phyloP scores from a whole-genome alignment of 2,113 vertebrate genomes.

The Cyrtonyx montezumae region DNA sequence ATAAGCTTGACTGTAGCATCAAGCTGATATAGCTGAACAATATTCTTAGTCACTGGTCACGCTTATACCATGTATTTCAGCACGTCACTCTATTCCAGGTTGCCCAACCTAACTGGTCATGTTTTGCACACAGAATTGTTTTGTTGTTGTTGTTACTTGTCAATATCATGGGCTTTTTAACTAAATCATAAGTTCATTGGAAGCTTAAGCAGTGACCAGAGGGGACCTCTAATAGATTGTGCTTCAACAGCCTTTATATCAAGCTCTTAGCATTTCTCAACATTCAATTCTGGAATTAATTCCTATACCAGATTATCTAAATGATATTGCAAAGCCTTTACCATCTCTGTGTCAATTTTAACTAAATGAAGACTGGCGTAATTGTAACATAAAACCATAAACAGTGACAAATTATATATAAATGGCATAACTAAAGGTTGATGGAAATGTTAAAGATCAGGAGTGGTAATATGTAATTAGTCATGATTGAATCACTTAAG shows the following conservation, averaged over 20 bases:
- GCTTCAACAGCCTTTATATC: background rate
- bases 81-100: background rate
- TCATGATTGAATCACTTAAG: constrained; percentile 37
- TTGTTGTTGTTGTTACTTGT: background rate
- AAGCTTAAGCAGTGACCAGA: background rate
- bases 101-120: background rate
- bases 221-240: background rate
- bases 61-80: fast-evolving
- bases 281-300: background rate
- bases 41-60: background rate
- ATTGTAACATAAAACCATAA: constrained; percentile 22
- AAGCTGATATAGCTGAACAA: background rate
- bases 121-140: background rate
- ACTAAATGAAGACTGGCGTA: constrained; percentile 23
- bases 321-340: background rate
- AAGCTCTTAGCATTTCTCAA: background rate
- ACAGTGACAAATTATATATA: constrained; percentile 30
- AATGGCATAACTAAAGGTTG: constrained; percentile 27
- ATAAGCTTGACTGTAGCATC: background rate
- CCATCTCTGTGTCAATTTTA: background rate
- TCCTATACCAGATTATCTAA: background rate
- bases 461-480: constrained; percentile 30
- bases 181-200: background rate
- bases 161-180: background rate
- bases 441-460: constrained; percentile 50